Evolutionary conservation across 2,888 invertebrate genomes (phyloP), one percentile per base, ranked within the genome.

Genomic region (Epinotia bilunana): DNA sequence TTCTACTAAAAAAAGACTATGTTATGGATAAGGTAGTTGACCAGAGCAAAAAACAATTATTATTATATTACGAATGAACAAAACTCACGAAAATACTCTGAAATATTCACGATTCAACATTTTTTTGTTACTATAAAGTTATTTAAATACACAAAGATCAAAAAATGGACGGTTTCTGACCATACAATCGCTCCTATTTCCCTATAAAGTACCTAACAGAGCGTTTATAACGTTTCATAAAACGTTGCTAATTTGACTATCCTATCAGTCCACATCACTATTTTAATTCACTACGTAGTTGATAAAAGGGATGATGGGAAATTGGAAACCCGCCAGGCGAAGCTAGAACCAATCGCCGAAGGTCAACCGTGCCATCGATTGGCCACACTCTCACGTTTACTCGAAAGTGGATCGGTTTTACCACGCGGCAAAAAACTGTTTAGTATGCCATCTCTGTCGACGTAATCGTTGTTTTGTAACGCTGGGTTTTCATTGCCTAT

Each of bases 401-500:
- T 33, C 39, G 70, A 74, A 74, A 74, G 74, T 70, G 63, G 64
- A 43, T 74, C 70, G 64, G 70, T 70, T 70, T 74, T 74, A 70
- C 58, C 64, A 18, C 39, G 1, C 53, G 13, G 60, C 60, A 64
- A 60, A 69, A 72, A 72, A 72, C 57, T 49, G 39, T 39, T 70
- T 70, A 70, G 69, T 70, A 70, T 74, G 69, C 69, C 57, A 58
- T 62, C 43, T 58, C 12, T 12, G 20, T 20, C 57, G n/a, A 6
- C 43, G 67, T 55, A 28, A 55, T 55, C 16, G 57, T 57, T 55
- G 68, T 57, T 68, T 68, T 43, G 20, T 57, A 57, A 43, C 68
- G 39, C 23, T 67, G 39, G 68, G 20, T n/a, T 68, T 65, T 65
- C 39, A 13, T 33, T 67, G n/a, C 5, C 7, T 16, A 60, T 16